Evolutionary conservation across 2,888 invertebrate genomes (phyloP), one percentile per base, ranked within the genome.

Genomic region (Buathra laborator): DNA sequence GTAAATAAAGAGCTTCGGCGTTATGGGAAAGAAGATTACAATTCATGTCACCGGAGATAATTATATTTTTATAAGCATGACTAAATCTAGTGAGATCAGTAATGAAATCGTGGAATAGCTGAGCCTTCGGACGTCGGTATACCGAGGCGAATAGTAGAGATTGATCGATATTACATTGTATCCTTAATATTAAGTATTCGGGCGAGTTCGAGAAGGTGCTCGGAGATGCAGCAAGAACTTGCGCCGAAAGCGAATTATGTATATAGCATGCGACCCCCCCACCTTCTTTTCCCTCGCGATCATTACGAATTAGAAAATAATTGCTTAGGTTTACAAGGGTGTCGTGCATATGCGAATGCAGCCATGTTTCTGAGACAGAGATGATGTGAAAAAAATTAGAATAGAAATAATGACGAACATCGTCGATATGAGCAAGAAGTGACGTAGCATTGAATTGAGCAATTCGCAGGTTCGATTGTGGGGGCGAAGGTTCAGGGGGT

Each of bases 241-340:
- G 44, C 0, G 44, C 72, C 2, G 43, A 56, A 0, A 83, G 10
- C 0, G 74, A 64, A 0, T 78, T 12, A 7, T 74, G 81, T 0
- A 86, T 24, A 6, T 78, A 83, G n/a, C 74, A 81, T 0, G 81
- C 86, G 0, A 81, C 77, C 0, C 86, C 81, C 0, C 83, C 81
- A 0, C 83, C 81, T 6, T 10, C 9, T 3, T 67, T 32, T 32
- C 32, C 32, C 32, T 32, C 32, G 32, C 32, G 32, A 32, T 32
- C 32, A 5, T 32, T 32, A 72, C 86, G 71, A 5, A 83, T 64
- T 0, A 83, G n/a, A 46, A 19, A 46, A 43, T 83, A 83, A 0
- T 70, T 5, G 32, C 43, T 0, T 59, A 12, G 0, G 81, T 12
- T 0, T n/a, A 2, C 2, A 86, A 83, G 16, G 51, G 37, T 9